phyloP scores from a whole-genome alignment of 2,797 vertebrate genomes.

The Pantherophis alleghaniensis region DNA sequence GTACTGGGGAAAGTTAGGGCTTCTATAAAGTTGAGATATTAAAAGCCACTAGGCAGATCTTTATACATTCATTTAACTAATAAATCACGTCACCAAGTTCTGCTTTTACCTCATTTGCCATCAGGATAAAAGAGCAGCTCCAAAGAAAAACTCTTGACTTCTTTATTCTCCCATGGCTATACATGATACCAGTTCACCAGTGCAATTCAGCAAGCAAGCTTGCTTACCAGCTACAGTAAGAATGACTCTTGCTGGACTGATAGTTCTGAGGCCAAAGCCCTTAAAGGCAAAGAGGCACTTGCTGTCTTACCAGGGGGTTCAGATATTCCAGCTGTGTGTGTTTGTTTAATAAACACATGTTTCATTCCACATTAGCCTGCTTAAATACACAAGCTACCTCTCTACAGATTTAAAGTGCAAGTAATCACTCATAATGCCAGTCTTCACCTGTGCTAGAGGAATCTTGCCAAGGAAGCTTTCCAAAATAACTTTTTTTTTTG shows the following conservation, averaged over 20 bases:
- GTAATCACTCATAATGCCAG: slow-evolving; percentile 56
- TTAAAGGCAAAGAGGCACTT: slow-evolving; percentile 39
- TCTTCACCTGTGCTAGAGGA: slow-evolving; percentile 54
- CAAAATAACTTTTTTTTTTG: slow-evolving; percentile 24
- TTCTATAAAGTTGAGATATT: neutral
- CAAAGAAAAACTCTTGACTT: slow-evolving; percentile 16
- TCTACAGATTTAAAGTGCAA: slow-evolving; percentile 46
- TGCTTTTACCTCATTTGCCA: neutral
- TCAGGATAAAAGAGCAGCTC: neutral
- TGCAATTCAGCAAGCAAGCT: neutral
- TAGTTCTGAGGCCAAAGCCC: slow-evolving; percentile 45
- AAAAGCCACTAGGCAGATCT: neutral
- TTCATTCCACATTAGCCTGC: slow-evolving; percentile 41
- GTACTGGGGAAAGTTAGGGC: neutral
- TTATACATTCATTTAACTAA: neutral
- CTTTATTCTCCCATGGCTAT: neutral
- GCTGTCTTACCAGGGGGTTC: slow-evolving; percentile 16
- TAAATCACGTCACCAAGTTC: neutral
- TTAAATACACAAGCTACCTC: slow-evolving; percentile 62
- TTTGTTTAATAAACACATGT: slow-evolving; percentile 46
- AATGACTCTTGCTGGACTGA: slow-evolving; percentile 13
- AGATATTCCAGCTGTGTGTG: slow-evolving; percentile 41
- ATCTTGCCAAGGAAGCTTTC: slow-evolving; percentile 62
- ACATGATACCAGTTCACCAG: slow-evolving; percentile 18
- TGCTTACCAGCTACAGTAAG: slow-evolving; percentile 19